These are phyloP conservation scores for Alcis repandata DNA, from an alignment of 2,888 invertebrate species.

Conservation along the genomic window DNA sequence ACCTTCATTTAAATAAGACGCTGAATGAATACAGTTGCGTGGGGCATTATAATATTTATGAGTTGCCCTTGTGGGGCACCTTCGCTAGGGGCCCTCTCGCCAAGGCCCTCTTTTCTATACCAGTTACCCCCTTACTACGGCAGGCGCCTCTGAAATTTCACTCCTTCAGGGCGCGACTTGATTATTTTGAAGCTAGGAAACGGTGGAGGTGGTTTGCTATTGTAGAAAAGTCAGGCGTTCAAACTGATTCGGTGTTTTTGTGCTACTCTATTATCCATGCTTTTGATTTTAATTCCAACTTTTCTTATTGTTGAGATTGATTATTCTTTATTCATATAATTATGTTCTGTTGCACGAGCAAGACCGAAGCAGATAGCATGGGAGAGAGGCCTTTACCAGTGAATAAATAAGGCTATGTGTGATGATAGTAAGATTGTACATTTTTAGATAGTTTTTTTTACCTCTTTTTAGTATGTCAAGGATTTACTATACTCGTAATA, in stretches of 20 bases:
- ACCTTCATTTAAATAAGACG: constrained; percentile 68
- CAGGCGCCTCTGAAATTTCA: constrained; percentile 63
- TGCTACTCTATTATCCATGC: not conserved
- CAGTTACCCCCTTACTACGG: constrained; percentile 40
- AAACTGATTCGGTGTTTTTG: not conserved
- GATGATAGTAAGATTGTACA: no score
- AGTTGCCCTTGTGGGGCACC: constrained; percentile 47
- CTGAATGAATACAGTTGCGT: constrained; percentile 52
- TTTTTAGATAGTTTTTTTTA: no score
- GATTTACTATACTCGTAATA: no score
- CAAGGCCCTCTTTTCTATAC: not conserved
- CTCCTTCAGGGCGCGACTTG: constrained; percentile 63
- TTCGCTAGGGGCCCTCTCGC: not conserved
- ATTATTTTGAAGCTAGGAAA: constrained; percentile 57
- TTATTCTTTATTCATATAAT: no score
- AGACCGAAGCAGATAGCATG: no score
- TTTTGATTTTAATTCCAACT: no score
- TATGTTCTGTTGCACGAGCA: no score
- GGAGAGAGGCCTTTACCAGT: no score
- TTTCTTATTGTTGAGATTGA: no score
- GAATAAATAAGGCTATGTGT: no score
- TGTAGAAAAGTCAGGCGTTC: not conserved
- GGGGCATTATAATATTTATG: constrained; percentile 75
- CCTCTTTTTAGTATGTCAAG: no score
- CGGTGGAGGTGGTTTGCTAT: constrained; percentile 19